phyloP scores from a whole-genome alignment of 2,888 invertebrate species.

The Tiliacea aurago region DNA sequence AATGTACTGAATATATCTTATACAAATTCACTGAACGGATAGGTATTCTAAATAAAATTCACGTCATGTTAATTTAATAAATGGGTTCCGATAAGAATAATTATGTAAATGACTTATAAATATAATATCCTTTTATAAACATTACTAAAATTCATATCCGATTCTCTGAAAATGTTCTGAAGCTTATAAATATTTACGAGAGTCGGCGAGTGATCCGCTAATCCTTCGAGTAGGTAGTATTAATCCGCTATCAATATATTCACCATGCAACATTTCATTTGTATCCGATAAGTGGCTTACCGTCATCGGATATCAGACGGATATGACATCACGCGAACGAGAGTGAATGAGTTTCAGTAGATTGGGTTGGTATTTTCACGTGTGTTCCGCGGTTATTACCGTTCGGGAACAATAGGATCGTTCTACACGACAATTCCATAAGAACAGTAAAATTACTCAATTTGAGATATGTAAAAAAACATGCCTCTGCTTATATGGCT shows the following conservation, averaged over 20 bases:
- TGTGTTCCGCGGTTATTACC: conserved; percentile 1
- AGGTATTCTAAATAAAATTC: not conserved
- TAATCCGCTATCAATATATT: conserved; percentile 61
- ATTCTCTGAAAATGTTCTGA: conserved; percentile 35
- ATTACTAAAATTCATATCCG: conserved; percentile 42
- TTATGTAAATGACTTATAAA: conserved; percentile 27
- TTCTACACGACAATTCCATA: conserved; percentile 1
- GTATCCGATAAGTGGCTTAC: conserved; percentile 64
- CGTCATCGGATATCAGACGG: conserved; percentile 56
- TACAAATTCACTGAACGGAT: not conserved
- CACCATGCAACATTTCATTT: conserved; percentile 61
- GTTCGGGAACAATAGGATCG: not conserved
- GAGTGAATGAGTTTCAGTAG: conserved; percentile 39
- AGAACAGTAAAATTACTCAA: not conserved
- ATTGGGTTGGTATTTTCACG: conserved; percentile 9
- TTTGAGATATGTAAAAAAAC: not conserved
- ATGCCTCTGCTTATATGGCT: not conserved
- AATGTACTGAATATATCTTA: not conserved
- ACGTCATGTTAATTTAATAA: conserved; percentile 27
- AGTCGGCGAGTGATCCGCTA: conserved; percentile 52
- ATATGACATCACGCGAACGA: conserved; percentile 58
- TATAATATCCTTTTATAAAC: conserved; percentile 28
- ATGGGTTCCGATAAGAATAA: conserved; percentile 22
- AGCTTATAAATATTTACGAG: conserved; percentile 64
- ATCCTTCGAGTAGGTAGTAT: conserved; percentile 59